These are phyloP conservation scores for Phragmatobia fuliginosa DNA, from an alignment of 2,888 invertebrate genomes.

Conservation along the genomic window DNA sequence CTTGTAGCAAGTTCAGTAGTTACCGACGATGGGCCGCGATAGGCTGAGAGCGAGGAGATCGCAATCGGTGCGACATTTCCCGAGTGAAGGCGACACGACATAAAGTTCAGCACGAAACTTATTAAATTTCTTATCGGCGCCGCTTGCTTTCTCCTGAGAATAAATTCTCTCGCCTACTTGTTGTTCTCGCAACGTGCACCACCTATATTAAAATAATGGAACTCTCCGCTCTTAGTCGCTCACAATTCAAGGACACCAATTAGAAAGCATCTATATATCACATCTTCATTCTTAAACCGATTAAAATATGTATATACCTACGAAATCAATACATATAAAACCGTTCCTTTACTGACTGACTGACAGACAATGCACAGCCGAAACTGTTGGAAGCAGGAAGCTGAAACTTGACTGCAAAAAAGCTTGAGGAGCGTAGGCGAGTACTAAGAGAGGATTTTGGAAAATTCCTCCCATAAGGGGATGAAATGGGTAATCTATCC, in stretches of 20 bases:
- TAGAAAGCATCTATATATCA: not conserved
- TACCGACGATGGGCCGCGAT: not conserved
- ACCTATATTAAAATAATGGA: not conserved
- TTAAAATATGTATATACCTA: no score
- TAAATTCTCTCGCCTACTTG: not conserved
- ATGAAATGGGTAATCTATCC: no score
- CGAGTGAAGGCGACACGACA: not conserved
- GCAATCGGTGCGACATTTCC: slow-evolving; percentile 13
- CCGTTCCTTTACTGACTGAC: no score
- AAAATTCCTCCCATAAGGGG: no score
- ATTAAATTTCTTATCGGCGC: slow-evolving; percentile 20
- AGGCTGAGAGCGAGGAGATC: not conserved
- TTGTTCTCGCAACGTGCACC: not conserved
- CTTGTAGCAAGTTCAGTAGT: not conserved
- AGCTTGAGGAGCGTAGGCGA: no score
- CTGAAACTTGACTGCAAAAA: no score
- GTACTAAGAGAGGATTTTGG: no score
- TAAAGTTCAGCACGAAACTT: slow-evolving; percentile 8
- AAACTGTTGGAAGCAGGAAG: no score
- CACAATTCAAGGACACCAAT: no score
- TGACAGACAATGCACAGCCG: no score
- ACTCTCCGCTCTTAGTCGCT: not conserved
- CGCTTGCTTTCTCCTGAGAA: not conserved
- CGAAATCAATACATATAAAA: no score
- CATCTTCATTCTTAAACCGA: no score